Percentiles rank a stretch among this genome's conserved stretches.
Evolutionary conservation across 1,140 invertebrate genomes (phyloP).

Genomic region (Elymnias hypermnestra): DNA sequence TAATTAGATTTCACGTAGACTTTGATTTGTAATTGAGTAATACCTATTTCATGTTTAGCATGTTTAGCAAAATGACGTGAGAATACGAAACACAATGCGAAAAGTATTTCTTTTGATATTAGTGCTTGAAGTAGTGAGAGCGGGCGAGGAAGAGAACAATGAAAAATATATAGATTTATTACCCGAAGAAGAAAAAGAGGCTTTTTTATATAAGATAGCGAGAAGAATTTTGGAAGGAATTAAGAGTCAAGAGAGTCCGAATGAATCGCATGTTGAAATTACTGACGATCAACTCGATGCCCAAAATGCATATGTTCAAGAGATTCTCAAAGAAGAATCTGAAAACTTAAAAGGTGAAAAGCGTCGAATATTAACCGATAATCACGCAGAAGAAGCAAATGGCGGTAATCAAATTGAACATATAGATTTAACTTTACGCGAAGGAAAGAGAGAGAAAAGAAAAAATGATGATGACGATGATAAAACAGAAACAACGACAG

Average conservation of each 20-base stretch:
- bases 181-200: slow-evolving; percentile 48
- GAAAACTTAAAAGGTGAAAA: slow-evolving; percentile 32
- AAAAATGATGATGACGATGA: slow-evolving; percentile 10
- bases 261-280: slow-evolving; percentile 29
- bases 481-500: slow-evolving; percentile 7
- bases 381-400: slow-evolving; percentile 12
- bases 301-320: slow-evolving; percentile 41
- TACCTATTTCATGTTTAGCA: background rate
- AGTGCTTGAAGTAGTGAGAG: slow-evolving; percentile 17
- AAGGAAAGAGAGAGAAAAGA: slow-evolving; percentile 19
- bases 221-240: slow-evolving; percentile 47
- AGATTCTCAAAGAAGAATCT: slow-evolving; percentile 45
- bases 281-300: slow-evolving; percentile 39
- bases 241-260: slow-evolving; percentile 23
- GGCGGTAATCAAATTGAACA: slow-evolving; percentile 16
- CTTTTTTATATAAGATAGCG: slow-evolving; percentile 44
- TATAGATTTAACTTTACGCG: slow-evolving; percentile 34
- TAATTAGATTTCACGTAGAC: background rate
- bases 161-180: slow-evolving; percentile 56
- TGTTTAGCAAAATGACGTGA: slow-evolving; percentile 19
- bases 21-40: background rate
- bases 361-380: slow-evolving; percentile 3
- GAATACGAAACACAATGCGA: slow-evolving; percentile 24
- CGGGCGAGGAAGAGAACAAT: slow-evolving; percentile 26
- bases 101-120: slow-evolving; percentile 28